Base-by-base conservation (phyloP, 2,113 vertebrate species). In the Zingel zingel region DNA sequence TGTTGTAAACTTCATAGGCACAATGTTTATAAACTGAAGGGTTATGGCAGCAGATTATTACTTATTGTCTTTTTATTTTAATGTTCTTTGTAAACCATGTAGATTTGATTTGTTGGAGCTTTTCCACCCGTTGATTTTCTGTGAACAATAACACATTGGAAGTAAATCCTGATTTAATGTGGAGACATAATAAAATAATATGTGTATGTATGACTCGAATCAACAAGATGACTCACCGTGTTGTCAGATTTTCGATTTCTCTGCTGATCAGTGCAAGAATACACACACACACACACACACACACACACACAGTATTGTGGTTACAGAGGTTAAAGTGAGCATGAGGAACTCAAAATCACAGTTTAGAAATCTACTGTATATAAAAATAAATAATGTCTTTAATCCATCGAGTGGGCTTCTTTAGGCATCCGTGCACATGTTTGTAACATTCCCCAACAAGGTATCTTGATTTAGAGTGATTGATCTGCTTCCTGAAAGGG, bases 121-220 rank as follows among this genome's bases (percentile, higher is more conserved):
- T 87, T 82, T 67, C 79, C 63, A 54, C 30, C 21, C n/a, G 3
- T 64, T 79, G 19, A 48, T 85, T 77, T 82, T 67, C 19, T 50
- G 1, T 88, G 56, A 74, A 76, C 58, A 53, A 11, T 54, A 27
- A 78, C 74, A 18, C 16, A 19, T 81, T 33, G 58, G 51, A 81
- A 61, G 45, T 77, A 27, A 74, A 77, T 36, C 5, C 64, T 84
- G 53, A 83, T 77, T 86, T 72, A 82, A 86, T 66, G 72, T 86
- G 63, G 48, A 62, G 81, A 73, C 68, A 64, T 5, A 88, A 83
- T 85, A 82, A 90, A 78, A 0, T 19, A 1, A 50, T 33, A 5
- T 14, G 25, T 77, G 59, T 83, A 21, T 43, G 70, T 69, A 25
- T 65, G 62, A 74, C 1, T 77, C 45, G 53, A 12, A 72, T 58